A percentile compares a stretch with the other conserved stretches of the same genome.
These are phyloP conservation scores for Melolontha melolontha DNA, from an alignment of 2,888 invertebrate genomes.

Conservation along the genomic window DNA sequence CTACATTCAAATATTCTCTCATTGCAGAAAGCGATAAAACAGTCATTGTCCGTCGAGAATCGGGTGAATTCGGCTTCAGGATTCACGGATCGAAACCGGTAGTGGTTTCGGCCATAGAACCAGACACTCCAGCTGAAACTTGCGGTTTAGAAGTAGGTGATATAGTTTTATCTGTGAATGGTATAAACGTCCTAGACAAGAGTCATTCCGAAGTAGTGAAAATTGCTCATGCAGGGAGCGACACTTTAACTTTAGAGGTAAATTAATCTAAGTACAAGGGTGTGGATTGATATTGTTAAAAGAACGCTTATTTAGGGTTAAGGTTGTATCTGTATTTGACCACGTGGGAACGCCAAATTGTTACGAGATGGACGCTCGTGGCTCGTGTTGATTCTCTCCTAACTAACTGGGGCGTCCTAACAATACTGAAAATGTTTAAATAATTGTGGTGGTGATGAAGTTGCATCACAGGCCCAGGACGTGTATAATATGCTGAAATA, in stretches of 20 bases:
- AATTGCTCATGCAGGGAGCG: constrained; percentile 90
- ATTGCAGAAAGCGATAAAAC: constrained; percentile 87
- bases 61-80: constrained; percentile 93
- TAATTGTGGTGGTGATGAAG: too few relatives aligned
- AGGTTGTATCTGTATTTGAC: too few relatives aligned
- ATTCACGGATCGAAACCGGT: constrained; percentile 96
- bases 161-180: constrained; percentile 92
- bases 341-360: too few relatives aligned
- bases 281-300: too few relatives aligned
- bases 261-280: constrained; percentile 49
- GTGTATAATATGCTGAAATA: too few relatives aligned
- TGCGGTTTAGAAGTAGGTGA: constrained; percentile 95
- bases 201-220: constrained; percentile 94
- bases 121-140: constrained; percentile 92
- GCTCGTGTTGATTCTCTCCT: too few relatives aligned
- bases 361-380: too few relatives aligned
- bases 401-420: too few relatives aligned
- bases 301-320: too few relatives aligned
- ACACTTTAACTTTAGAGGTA: constrained; percentile 85
- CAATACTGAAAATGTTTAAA: too few relatives aligned
- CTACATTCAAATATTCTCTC: background rate
- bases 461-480: too few relatives aligned
- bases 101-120: constrained; percentile 95
- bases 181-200: constrained; percentile 89
- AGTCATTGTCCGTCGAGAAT: constrained; percentile 83